Evolutionary conservation across 2,888 invertebrate genomes (phyloP), one percentile per base, ranked within the genome.

Genomic region (Drosophila neotestacea): DNA sequence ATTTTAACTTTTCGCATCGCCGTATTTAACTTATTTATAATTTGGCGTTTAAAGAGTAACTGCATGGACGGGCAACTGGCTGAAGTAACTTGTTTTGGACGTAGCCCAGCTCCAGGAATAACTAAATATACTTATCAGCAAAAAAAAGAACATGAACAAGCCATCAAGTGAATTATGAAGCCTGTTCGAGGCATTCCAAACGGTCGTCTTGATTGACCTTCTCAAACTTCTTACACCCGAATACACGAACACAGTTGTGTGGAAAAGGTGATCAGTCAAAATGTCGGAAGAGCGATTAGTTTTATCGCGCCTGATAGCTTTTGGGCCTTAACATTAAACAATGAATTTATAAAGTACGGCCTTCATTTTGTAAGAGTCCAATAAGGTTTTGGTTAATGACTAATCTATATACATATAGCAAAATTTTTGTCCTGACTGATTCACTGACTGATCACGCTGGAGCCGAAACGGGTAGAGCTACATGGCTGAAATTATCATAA

Each of bases 1-100:
- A 87, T 87, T 87, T 86, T 86, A 81, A 77, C 75, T 88, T 88
- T 87, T 87, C 82, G 89, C 86, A 86, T 88, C 74, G 74, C 38
- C 64, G 74, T 68, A 79, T 88, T 88, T 80, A 89, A 69, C 81
- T 76, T 86, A 83, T 88, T 76, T 86, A 83, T 88, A 86, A 77
- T 79, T 73, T 85, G 72, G 79, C 84, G 77, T 88, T 88, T 79
- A 86, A 71, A 84, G 71, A 74, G 70, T 34, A 50, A 50, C 39
- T 50, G 59, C 36, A 38, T 16, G 59, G 48, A 39, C 56, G 48
- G 52, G 39, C 42, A 41, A 66, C 79, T 75, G 54, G 28, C 34
- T 51, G 51, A 38, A 13, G 16, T 81, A 87, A 90, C 86, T 84
- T 54, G 86, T 87, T 90, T 70, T 30, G 7, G 16, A n/a, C 36